phyloP scores from a whole-genome alignment of 2,797 vertebrate species.

The Benthosema pterotum region DNA sequence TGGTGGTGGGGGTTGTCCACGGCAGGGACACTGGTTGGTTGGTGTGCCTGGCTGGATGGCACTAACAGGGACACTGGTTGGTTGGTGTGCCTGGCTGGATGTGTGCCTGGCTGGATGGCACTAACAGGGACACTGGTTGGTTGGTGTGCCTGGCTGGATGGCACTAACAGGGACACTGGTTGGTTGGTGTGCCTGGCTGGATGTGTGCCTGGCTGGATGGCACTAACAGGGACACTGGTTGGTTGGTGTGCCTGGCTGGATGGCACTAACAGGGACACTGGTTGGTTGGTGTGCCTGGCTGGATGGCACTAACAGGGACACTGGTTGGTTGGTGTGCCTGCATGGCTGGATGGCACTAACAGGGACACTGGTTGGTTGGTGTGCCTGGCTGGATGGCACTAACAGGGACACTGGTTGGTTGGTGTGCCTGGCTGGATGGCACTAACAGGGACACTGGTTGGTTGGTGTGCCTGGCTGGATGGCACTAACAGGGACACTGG shows the following conservation, averaged over 20 bases:
- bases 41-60: not conserved
- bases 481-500: not conserved
- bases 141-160: constrained; percentile 40
- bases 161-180: constrained; percentile 55
- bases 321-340: too few relatives aligned
- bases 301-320: constrained; percentile 59
- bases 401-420: too few relatives aligned
- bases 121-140: too few relatives aligned
- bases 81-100: not conserved
- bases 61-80: not conserved
- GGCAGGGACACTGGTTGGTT: too few relatives aligned
- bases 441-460: constrained; percentile 50
- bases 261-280: not conserved
- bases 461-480: not conserved
- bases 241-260: not conserved
- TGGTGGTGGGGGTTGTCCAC: constrained; percentile 39
- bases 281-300: constrained; percentile 23
- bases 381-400: not conserved
- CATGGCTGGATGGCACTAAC: not conserved
- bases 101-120: not conserved
- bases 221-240: not conserved
- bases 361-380: not conserved
- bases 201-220: not conserved
- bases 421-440: constrained; percentile 45
- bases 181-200: too few relatives aligned